A percentile compares a stretch with the other conserved stretches of the same genome.
Evolutionary conservation across 2,888 invertebrate genomes (phyloP).

Genomic region (Lepidochitona cinerea): DNA sequence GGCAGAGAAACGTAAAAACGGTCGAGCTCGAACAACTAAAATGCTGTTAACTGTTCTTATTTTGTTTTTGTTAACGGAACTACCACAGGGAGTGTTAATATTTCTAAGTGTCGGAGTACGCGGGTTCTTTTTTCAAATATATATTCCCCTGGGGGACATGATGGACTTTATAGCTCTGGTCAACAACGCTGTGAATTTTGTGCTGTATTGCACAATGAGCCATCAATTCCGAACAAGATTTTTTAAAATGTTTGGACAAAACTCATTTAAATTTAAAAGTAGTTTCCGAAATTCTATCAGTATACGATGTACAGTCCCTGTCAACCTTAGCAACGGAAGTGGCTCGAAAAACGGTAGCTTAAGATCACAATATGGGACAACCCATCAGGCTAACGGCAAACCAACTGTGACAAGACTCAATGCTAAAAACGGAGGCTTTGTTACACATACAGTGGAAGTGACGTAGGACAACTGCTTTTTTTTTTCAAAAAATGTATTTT

Average conservation of each 20-base stretch:
- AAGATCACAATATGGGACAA: not conserved
- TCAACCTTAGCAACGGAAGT: not conserved
- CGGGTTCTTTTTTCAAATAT: slow-evolving; percentile 77
- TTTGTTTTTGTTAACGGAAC: slow-evolving; percentile 89
- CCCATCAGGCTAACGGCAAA: not conserved
- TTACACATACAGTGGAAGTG: not conserved
- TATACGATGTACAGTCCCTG: not conserved
- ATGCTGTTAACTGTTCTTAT: slow-evolving; percentile 90
- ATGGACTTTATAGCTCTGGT: slow-evolving; percentile 92
- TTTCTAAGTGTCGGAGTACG: slow-evolving; percentile 82
- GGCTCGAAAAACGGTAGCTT: not conserved
- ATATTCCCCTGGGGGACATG: slow-evolving; percentile 78
- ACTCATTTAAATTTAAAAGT: not conserved
- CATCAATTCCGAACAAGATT: slow-evolving; percentile 79
- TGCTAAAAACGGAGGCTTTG: not conserved
- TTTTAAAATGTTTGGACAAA: slow-evolving; percentile 41
- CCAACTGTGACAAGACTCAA: not conserved
- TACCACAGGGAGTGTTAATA: slow-evolving; percentile 84
- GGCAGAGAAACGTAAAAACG: slow-evolving; percentile 32
- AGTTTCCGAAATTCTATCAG: not conserved
- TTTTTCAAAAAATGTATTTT: too few relatives aligned
- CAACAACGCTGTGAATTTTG: slow-evolving; percentile 93
- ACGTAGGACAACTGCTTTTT: too few relatives aligned
- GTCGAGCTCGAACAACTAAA: slow-evolving; percentile 82
- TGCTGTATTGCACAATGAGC: slow-evolving; percentile 94